Base-by-base conservation (phyloP, 2,888 invertebrate species). In the Cerastis leucographa region DNA sequence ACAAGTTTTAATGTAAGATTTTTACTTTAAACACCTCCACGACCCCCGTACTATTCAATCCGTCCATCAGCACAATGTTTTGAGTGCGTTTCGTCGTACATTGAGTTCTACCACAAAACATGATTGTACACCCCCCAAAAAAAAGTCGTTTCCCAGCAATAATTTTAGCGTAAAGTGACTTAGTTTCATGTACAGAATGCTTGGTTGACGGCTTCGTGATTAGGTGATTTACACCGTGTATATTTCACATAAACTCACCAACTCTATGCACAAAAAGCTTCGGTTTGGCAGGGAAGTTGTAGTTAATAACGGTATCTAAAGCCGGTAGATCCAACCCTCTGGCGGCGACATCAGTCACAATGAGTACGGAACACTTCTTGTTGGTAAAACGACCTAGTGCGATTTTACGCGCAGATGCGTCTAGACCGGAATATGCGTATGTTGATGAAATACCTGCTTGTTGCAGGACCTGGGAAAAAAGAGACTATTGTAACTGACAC, bases 261-360 rank as follows among this genome's bases (percentile, higher is more conserved):
- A 99, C 99, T 97, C 99, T 97, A 95, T 99, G 99, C 44, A 99
- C 98, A 95, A 99, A 99, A 40, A 99, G 97, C 95, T 99, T 99
- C 0, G 99, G 98, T 93, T 99, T 99, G 0, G 99, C 98, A 0
- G 99, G 99, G 92, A 99, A 99, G 97, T 99, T 98, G 90, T 98
- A 98, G 94, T 99, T 99, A 74, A 99, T 98, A 54, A 99, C 99
- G 85, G 98, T 99, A 92, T 99, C 99, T 85, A 99, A 95, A 80
- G 98, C 97, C 0, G 99, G 99, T 89, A 99, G 98, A 94, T 99
- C 99, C 77, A 99, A 98, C 84, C 99, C 99, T 92, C 99, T 97
- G 0, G 99, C 99, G 0, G 99, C 99, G 1, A 99, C 98, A 95
- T 99, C 99, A 0, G 99, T 99, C 0, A 99, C 99, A 40, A 99